phyloP scores from a whole-genome alignment of 2,797 vertebrate species.

The Gymnoscopelus microlampas region DNA sequence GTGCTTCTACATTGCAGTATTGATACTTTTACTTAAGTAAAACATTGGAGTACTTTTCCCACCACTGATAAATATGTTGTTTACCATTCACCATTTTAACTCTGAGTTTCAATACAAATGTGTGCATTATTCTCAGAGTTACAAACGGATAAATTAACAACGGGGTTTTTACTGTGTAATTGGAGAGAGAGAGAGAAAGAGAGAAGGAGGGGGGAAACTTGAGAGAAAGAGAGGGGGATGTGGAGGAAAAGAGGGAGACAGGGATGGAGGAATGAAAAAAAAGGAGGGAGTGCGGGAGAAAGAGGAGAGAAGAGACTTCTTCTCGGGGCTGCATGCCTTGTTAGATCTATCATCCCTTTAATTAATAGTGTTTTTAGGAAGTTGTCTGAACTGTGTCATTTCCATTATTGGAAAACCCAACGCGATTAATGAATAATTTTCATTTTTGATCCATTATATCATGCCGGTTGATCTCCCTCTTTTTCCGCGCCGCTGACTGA shows the following conservation, averaged over 20 bases:
- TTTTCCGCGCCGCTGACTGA: constrained; percentile 92
- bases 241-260: constrained; percentile 24
- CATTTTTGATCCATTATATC: constrained; percentile 98
- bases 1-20: no score
- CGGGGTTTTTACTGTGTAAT: background rate
- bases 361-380: constrained; percentile 99
- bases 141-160: background rate
- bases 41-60: no score
- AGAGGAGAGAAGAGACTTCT: constrained; percentile 75
- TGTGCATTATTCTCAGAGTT: background rate
- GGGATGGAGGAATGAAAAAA: constrained; percentile 21
- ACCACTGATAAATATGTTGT: background rate
- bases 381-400: constrained; percentile 99
- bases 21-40: no score
- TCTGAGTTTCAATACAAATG: no score
- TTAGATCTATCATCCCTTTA: constrained; percentile 99
- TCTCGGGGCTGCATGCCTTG: constrained; percentile 90
- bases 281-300: constrained; percentile 3
- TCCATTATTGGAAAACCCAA: constrained; percentile 97
- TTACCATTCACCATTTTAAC: background rate
- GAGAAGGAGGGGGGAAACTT: no score
- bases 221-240: constrained; percentile 13
- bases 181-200: background rate
- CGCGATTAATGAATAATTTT: constrained; percentile 99
- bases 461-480: constrained; percentile 90